Percentiles rank a stretch among this genome's conserved stretches.
phyloP scores from a whole-genome alignment of 2,888 invertebrate species.

The Drosophila suboccidentalis region DNA sequence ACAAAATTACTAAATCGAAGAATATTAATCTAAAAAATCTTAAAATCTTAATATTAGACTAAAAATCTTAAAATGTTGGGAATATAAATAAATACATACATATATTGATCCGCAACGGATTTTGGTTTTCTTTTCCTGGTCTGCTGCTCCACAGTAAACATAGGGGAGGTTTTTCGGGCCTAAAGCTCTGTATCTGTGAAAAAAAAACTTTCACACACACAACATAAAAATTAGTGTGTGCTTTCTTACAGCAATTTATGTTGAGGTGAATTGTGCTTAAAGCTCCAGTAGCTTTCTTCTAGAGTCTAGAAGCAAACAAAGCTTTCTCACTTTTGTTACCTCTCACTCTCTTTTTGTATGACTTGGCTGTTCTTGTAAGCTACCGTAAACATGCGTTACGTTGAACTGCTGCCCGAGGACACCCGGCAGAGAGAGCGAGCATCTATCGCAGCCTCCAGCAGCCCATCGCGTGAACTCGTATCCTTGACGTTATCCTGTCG shows the following conservation, averaged over 20 bases:
- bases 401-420: constrained; percentile 35
- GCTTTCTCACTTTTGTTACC: not conserved
- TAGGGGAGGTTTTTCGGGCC: no score
- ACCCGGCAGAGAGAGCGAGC: constrained; percentile 5
- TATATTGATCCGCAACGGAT: no score
- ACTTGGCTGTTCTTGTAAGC: constrained; percentile 29
- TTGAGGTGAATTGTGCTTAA: not conserved
- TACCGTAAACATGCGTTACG: constrained; percentile 46
- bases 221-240: no score
- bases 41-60: no score
- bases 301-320: not conserved
- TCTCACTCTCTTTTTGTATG: not conserved
- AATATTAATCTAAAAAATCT: no score
- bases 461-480: not conserved
- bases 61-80: no score
- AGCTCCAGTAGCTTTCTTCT: not conserved
- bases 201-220: no score
- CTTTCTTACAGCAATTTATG: not conserved
- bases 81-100: no score
- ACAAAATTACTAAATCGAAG: no score
- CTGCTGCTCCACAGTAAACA: no score
- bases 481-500: constrained; percentile 25
- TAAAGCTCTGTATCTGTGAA: no score
- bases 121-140: no score
- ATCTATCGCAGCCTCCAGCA: constrained; percentile 51